A percentile compares a stretch with the other conserved stretches of the same genome.
These are phyloP conservation scores for Propithecus coquereli DNA, from an alignment of 2,113 vertebrate species.

Conservation along the genomic window DNA sequence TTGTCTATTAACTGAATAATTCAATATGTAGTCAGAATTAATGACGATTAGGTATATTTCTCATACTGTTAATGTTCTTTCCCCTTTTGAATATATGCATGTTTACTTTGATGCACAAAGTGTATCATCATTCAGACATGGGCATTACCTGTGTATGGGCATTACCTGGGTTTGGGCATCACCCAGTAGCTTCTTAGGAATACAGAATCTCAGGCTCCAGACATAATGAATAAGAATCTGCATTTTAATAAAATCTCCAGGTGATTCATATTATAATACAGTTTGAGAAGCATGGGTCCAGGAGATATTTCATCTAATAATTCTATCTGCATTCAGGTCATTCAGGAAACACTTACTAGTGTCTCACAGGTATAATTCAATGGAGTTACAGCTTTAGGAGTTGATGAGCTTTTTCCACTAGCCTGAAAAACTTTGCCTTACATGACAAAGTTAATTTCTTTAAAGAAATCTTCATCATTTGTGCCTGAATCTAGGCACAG, in stretches of 20 bases:
- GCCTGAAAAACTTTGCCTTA: not conserved
- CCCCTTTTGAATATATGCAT: not conserved
- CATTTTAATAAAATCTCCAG: not conserved
- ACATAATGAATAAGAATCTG: not conserved
- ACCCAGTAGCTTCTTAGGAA: not conserved
- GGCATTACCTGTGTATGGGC: not conserved
- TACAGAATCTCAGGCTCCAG: not conserved
- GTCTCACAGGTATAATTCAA: not conserved
- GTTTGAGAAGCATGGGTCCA: not conserved
- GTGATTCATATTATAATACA: not conserved
- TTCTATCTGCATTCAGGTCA: not conserved
- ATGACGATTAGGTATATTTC: not conserved
- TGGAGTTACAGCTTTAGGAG: not conserved
- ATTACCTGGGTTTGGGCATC: not conserved
- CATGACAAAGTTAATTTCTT: not conserved
- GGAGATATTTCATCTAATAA: not conserved
- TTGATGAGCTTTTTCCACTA: not conserved
- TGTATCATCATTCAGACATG: not conserved
- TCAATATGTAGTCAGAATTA: slow-evolving; percentile 4
- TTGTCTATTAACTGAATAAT: slow-evolving; percentile 37
- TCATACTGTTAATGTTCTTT: not conserved
- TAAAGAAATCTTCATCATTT: slow-evolving; percentile 9
- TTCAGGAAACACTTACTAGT: not conserved
- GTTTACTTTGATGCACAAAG: not conserved
- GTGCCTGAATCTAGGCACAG: not conserved